phyloP scores from a whole-genome alignment of 2,888 invertebrate species.

The Hypomecis punctinalis region DNA sequence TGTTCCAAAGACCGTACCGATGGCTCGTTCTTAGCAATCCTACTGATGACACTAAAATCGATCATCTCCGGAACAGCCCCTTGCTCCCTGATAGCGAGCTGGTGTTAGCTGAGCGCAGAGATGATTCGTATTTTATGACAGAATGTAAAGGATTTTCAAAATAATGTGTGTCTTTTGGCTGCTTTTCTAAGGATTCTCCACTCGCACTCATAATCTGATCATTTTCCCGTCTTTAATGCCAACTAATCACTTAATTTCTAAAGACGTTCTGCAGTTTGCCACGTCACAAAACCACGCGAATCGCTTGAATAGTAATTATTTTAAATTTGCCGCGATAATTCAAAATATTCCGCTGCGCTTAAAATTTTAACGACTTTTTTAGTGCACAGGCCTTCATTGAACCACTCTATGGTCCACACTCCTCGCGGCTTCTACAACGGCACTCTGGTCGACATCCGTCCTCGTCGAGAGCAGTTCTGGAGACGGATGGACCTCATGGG shows the following conservation, averaged over 20 bases:
- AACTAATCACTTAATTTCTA: no score
- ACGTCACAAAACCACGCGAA: no score
- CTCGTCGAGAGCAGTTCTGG: constrained; percentile 58
- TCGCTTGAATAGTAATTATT: no score
- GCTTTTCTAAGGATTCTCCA: no score
- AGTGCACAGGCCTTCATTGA: constrained; percentile 66
- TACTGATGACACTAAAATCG: constrained; percentile 23
- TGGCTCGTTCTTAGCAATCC: constrained; percentile 60
- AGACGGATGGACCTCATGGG: constrained; percentile 66
- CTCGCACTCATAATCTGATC: no score
- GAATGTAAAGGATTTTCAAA: constrained; percentile 58
- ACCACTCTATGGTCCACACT: constrained; percentile 48
- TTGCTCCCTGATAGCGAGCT: constrained; percentile 64
- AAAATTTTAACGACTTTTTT: constrained; percentile 2
- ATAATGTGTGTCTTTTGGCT: no score
- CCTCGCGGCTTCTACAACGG: constrained; percentile 63
- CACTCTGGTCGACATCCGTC: constrained; percentile 55
- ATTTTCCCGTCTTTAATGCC: no score
- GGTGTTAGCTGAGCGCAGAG: constrained; percentile 57
- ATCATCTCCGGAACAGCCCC: constrained; percentile 47
- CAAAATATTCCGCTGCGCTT: no score
- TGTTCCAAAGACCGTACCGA: constrained; percentile 63
- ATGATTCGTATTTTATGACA: constrained; percentile 45
- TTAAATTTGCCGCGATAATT: no score
- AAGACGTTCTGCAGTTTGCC: no score